Conservation (phyloP, 1,140 invertebrate species). For the honey bee (Apis mellifera) region DNA sequence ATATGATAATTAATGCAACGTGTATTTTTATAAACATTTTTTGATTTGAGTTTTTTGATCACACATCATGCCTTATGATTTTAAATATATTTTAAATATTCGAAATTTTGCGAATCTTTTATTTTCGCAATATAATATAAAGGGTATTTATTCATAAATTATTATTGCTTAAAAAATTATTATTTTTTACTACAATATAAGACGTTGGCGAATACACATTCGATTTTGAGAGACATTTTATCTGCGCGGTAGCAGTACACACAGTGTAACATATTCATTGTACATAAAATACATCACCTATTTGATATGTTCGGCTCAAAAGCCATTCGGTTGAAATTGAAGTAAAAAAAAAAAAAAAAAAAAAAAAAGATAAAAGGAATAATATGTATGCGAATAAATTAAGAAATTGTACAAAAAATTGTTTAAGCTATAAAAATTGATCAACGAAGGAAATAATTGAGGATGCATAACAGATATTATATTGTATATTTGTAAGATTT, state of each 20-base stretch:
- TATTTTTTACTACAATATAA: background rate
- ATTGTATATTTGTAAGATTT: constrained; percentile 2
- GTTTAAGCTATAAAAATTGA: constrained; percentile 8
- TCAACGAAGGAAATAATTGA: background rate
- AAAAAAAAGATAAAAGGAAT: background rate
- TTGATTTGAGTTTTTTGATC: background rate
- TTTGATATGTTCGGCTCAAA: constrained; percentile 29
- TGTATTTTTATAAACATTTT: background rate
- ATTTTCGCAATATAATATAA: background rate
- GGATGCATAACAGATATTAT: constrained; percentile 1
- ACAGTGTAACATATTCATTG: constrained; percentile 23
- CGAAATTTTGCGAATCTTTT: background rate
- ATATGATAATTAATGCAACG: background rate
- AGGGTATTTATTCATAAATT: background rate
- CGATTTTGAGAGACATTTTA: constrained; percentile 12
- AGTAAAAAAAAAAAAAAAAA: background rate
- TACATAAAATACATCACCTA: constrained; percentile 36
- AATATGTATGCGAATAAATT: background rate
- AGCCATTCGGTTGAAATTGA: constrained; percentile 25
- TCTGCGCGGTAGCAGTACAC: constrained; percentile 7
- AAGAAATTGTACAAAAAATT: background rate
- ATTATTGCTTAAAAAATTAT: background rate
- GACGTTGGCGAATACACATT: background rate
- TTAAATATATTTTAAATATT: constrained; percentile 1
- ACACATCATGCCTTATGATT: background rate